phyloP scores from a whole-genome alignment of 2,113 vertebrate genomes.

The Patagioenas fasciata region DNA sequence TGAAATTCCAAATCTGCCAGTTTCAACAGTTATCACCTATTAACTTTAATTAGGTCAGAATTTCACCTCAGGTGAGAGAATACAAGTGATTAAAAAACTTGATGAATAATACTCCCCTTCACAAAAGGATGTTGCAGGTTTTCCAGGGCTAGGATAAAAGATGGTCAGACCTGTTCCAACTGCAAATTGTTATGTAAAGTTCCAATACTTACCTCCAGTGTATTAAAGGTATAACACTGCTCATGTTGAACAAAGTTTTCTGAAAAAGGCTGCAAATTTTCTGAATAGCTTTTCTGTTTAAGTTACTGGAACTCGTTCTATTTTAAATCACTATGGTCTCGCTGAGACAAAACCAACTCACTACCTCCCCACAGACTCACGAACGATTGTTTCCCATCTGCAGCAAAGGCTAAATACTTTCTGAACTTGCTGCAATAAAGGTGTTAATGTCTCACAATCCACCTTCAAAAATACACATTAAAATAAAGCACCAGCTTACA shows the following conservation, averaged over 20 bases:
- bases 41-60: slow-evolving; percentile 15
- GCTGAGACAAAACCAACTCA: neutral
- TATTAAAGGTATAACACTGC: neutral
- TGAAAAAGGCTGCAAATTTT: neutral
- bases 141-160: neutral
- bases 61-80: neutral
- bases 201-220: neutral
- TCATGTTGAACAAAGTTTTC: neutral
- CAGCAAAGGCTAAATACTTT: neutral
- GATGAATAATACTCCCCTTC: neutral
- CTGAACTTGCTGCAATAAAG: neutral
- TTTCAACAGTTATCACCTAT: neutral
- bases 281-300: neutral
- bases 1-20: neutral
- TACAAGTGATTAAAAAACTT: neutral
- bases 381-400: neutral
- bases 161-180: neutral
- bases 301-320: neutral
- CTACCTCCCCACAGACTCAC: neutral
- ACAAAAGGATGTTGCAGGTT: neutral
- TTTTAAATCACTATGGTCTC: neutral
- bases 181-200: neutral
- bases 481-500: neutral
- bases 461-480: neutral
- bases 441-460: neutral